Evolutionary conservation across 2,888 invertebrate species (phyloP), one percentile per base, ranked within the genome.

Genomic region (Harpagoxenus sublaevis): DNA sequence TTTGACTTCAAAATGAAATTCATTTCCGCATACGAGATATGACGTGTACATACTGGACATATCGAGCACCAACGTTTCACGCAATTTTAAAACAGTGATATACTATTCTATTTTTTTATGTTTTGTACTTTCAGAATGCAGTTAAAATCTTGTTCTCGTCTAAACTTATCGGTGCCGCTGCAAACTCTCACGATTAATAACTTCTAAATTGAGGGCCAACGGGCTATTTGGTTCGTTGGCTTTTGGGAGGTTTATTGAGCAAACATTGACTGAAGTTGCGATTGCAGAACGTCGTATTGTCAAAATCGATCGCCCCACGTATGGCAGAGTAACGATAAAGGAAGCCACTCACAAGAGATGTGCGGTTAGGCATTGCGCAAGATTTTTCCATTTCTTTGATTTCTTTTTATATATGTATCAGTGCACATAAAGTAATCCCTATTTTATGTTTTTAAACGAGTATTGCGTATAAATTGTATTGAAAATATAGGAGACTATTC

Each of bases 191-290:
- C 78, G 84, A 90, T 90, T 90, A 90, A 90, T 90, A 90, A 90
- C 75, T 86, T 88, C 75, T 84, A 86, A 77, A 73, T 84, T 65
- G 77, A 83, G 84, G 79, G 83, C 83, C 55, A 73, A 75, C 77
- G 84, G 48, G 82, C 85, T 89, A 74, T 75, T 79, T 83, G 86
- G 82, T 86, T 84, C 88, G 83, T 74, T 66, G 70, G 82, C 75
- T 87, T 83, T 77, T 55, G 79, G 53, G 75, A 75, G 85, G 88
- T 89, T 90, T 90, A 90, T 90, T 83, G 87, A 89, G 89, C 85
- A 89, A 90, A 90, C 89, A 90, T 89, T 83, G 71, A 55, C 77
- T 85, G 88, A 90, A 88, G 82, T 89, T 86, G 74, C 82, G 83
- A 89, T 89, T 62, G 85, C 60, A 68, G 23, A 70, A 71, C 71